These are phyloP conservation scores for Choristoneura rosaceana DNA, from an alignment of 2,888 invertebrate species.

Conservation along the genomic window DNA sequence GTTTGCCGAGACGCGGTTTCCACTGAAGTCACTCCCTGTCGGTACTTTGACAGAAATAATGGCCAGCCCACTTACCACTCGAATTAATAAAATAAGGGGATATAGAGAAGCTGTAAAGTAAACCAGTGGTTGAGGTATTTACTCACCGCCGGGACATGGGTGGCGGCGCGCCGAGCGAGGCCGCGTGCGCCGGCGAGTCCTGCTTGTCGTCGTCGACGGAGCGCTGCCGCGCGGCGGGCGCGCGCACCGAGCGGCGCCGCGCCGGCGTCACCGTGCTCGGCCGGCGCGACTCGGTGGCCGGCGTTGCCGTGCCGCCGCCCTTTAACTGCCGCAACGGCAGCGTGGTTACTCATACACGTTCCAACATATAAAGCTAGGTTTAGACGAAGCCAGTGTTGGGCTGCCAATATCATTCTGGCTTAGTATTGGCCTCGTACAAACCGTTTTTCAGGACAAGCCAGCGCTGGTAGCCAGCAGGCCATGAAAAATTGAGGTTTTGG, in stretches of 20 bases:
- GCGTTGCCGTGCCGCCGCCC: slow-evolving; percentile 86
- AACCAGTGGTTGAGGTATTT: not conserved
- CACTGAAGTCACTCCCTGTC: too few species aligned
- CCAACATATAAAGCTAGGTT: not conserved
- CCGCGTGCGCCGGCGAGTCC: slow-evolving; percentile 67
- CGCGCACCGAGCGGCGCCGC: slow-evolving; percentile 86
- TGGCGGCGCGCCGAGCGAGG: slow-evolving; percentile 88
- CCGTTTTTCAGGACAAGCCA: too few species aligned
- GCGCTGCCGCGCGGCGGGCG: slow-evolving; percentile 89
- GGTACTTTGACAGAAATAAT: too few species aligned
- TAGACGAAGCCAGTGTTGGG: too few species aligned
- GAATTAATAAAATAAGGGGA: too few species aligned
- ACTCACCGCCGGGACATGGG: slow-evolving; percentile 89
- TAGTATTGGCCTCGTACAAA: too few species aligned
- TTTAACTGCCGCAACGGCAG: slow-evolving; percentile 87
- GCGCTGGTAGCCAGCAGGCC: too few species aligned
- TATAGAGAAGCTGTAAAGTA: too few species aligned
- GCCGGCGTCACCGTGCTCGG: slow-evolving; percentile 87
- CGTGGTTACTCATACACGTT: slow-evolving; percentile 69
- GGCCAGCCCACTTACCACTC: too few species aligned
- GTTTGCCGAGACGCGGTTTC: too few species aligned
- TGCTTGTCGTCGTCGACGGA: slow-evolving; percentile 92
- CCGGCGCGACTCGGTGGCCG: slow-evolving; percentile 85
- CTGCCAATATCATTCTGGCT: too few species aligned
- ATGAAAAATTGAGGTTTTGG: too few species aligned